Percentiles rank a stretch among this genome's conserved stretches.
These are phyloP conservation scores for Jaculus jaculus DNA, from an alignment of 2,113 vertebrate species.

Conservation along the genomic window DNA sequence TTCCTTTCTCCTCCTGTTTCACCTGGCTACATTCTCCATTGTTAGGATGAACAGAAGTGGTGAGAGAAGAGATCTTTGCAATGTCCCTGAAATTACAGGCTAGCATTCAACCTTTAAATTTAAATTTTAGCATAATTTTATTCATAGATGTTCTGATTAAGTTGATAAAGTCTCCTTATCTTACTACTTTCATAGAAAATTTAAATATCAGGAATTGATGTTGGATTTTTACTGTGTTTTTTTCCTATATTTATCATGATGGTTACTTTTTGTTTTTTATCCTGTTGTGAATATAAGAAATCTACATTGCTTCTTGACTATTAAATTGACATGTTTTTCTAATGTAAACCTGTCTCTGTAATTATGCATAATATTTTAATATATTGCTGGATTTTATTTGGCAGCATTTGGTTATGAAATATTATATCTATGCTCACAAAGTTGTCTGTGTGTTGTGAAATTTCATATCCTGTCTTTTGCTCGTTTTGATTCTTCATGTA, in stretches of 20 bases:
- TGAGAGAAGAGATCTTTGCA: background rate
- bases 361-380: background rate
- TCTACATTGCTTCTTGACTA: background rate
- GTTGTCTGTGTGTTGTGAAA: background rate
- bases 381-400: slow-evolving; percentile 20
- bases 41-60: background rate
- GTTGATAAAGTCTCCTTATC: background rate
- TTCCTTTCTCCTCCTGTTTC: background rate
- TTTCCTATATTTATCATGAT: background rate
- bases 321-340: background rate
- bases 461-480: background rate
- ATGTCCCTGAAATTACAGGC: background rate
- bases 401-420: background rate
- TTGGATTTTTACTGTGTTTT: background rate
- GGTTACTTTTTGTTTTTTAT: background rate
- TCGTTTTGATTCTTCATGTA: background rate
- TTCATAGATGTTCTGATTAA: background rate
- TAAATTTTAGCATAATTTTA: background rate
- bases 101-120: background rate
- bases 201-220: background rate
- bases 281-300: background rate
- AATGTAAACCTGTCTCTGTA: background rate
- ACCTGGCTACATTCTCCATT: background rate
- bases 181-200: background rate
- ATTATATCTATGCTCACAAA: background rate